Evolutionary conservation across 2,888 invertebrate genomes (phyloP).

Genomic region (Kuschelorhynchus macadamiae): DNA sequence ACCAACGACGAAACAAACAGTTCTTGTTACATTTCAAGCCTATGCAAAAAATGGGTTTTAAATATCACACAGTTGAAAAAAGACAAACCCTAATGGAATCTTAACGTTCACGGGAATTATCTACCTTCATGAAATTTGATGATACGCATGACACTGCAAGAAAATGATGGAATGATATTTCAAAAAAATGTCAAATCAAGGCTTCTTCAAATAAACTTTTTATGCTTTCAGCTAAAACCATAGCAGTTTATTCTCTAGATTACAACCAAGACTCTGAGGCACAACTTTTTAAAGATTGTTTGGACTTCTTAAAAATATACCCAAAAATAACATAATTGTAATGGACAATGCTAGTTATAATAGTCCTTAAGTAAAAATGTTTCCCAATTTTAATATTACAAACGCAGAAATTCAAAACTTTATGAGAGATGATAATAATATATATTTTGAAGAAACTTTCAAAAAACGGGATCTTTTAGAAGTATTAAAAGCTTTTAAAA

Average conservation of each 20-base stretch:
- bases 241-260: no score
- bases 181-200: no score
- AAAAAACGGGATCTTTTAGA: no score
- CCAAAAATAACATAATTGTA: neutral
- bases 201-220: no score
- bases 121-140: neutral
- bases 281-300: neutral
- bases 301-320: neutral
- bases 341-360: neutral
- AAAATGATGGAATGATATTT: no score
- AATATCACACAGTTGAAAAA: neutral
- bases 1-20: no score
- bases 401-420: neutral
- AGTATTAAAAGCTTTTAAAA: no score
- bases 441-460: no score
- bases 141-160: neutral
- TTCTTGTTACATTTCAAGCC: neutral
- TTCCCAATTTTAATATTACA: slow-evolving; percentile 6
- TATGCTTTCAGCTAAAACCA: no score
- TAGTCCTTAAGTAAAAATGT: slow-evolving; percentile 5
- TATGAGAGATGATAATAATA: neutral
- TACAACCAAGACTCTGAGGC: no score
- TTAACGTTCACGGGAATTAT: neutral
- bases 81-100: neutral
- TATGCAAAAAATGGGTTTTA: neutral